Conservation (phyloP, 2,888 invertebrate genomes). For the Dasypolia templi region DNA sequence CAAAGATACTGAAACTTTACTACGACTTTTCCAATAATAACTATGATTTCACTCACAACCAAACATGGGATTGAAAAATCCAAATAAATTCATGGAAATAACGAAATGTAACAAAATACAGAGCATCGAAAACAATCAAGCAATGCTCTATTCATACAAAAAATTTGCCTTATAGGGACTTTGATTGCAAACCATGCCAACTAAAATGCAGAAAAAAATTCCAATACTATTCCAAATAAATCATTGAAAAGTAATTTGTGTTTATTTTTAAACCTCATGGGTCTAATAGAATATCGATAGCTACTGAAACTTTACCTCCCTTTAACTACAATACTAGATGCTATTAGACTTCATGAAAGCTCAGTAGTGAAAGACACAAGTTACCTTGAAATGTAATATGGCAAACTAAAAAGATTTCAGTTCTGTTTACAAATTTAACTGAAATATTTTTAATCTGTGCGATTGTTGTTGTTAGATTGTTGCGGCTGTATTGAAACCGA, state of each 20-base stretch:
- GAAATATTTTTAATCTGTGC: no score
- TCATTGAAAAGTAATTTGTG: conserved; percentile 20
- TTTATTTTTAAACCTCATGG: conserved; percentile 16
- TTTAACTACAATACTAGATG: no score
- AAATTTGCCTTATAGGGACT: conserved; percentile 25
- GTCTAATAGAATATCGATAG: background rate
- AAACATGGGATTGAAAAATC: conserved; percentile 3
- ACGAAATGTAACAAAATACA: conserved; percentile 27
- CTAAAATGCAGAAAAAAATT: conserved; percentile 41
- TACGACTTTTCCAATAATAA: conserved; percentile 17
- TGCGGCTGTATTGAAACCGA: no score
- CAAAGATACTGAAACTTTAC: background rate
- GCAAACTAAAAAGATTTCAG: background rate
- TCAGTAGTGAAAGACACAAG: background rate
- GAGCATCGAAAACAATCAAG: conserved; percentile 29
- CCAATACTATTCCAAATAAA: conserved; percentile 50
- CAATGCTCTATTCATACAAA: conserved; percentile 36
- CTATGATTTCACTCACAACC: conserved; percentile 15
- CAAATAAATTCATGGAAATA: conserved; percentile 28
- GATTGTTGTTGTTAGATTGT: no score
- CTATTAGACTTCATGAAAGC: background rate
- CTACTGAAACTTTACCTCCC: background rate
- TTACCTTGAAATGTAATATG: background rate
- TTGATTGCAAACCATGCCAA: conserved; percentile 41
- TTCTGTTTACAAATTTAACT: no score